Conservation (phyloP, 2,888 invertebrate species). For the Nomada lathburiana region DNA sequence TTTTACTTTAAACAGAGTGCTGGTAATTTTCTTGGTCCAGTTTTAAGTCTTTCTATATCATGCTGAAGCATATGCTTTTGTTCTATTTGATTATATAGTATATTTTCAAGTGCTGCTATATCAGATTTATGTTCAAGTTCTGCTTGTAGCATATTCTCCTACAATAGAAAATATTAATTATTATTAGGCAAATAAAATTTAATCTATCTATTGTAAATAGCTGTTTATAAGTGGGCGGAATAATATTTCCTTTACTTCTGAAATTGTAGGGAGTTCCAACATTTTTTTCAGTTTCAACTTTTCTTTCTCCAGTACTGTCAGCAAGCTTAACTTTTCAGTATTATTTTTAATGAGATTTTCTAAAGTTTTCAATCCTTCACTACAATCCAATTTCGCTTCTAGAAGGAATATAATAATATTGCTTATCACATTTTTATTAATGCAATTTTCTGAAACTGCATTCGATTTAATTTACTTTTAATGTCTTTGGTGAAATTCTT, state of each 20-base stretch:
- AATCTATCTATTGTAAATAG: not conserved
- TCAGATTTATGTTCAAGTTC: constrained; percentile 81
- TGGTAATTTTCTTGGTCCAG: constrained; percentile 81
- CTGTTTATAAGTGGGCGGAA: not conserved
- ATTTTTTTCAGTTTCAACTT: constrained; percentile 84
- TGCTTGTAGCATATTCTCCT: constrained; percentile 76
- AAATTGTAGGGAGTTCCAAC: constrained; percentile 74
- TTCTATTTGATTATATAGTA: constrained; percentile 81
- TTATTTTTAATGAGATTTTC: constrained; percentile 85
- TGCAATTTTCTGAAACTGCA: constrained; percentile 11
- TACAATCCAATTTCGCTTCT: constrained; percentile 80
- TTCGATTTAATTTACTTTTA: constrained; percentile 80
- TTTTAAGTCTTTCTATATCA: constrained; percentile 72
- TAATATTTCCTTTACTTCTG: constrained; percentile 69
- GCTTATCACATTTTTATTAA: constrained; percentile 3
- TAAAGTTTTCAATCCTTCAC: constrained; percentile 82
- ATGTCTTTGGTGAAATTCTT: constrained; percentile 84
- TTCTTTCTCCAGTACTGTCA: constrained; percentile 86
- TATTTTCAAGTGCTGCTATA: constrained; percentile 81
- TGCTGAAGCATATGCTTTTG: constrained; percentile 76
- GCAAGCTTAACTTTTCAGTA: constrained; percentile 86
- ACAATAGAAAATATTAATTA: constrained; percentile 26
- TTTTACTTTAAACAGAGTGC: constrained; percentile 33
- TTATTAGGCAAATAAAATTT: not conserved
- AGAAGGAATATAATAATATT: constrained; percentile 14